Conservation (phyloP, 2,797 vertebrate species). For the Lacerta viridis region DNA sequence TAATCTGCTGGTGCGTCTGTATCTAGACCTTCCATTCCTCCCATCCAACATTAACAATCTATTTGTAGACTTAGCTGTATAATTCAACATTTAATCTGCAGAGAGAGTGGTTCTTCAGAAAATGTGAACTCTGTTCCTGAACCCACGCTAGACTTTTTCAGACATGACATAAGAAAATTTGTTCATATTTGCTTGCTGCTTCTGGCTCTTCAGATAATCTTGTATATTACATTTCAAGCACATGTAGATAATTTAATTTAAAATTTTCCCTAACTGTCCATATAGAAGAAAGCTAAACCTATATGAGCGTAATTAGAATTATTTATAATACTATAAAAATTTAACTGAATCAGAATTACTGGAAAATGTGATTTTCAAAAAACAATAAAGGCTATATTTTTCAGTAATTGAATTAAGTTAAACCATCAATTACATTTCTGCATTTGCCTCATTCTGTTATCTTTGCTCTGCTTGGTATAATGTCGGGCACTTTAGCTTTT, state of each 20-base stretch:
- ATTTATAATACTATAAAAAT: constrained; percentile 80
- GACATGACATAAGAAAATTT: constrained; percentile 76
- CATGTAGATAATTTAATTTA: constrained; percentile 82
- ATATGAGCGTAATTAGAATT: constrained; percentile 79
- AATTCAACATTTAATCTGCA: constrained; percentile 81
- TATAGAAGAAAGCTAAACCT: constrained; percentile 77
- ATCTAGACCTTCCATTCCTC: constrained; percentile 53
- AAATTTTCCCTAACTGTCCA: constrained; percentile 77
- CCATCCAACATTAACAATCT: constrained; percentile 62
- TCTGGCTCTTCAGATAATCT: constrained; percentile 79
- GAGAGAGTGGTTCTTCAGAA: constrained; percentile 79
- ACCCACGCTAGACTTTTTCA: constrained; percentile 66
- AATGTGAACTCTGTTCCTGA: constrained; percentile 73
- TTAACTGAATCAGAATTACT: constrained; percentile 77
- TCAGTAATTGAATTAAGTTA: constrained; percentile 73
- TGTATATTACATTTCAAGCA: constrained; percentile 78
- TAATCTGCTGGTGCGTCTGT: constrained; percentile 71
- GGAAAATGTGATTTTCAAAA: constrained; percentile 73
- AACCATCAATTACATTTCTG: constrained; percentile 76
- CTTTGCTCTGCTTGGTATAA: constrained; percentile 55
- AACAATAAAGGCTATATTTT: constrained; percentile 65
- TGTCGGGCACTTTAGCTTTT: constrained; percentile 44
- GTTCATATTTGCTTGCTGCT: constrained; percentile 75
- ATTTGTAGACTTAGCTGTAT: constrained; percentile 73
- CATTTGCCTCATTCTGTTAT: constrained; percentile 63